Evolutionary conservation across 2,797 vertebrate genomes (phyloP), one percentile per base, ranked within the genome.

Genomic region (Tarsius wallacei): DNA sequence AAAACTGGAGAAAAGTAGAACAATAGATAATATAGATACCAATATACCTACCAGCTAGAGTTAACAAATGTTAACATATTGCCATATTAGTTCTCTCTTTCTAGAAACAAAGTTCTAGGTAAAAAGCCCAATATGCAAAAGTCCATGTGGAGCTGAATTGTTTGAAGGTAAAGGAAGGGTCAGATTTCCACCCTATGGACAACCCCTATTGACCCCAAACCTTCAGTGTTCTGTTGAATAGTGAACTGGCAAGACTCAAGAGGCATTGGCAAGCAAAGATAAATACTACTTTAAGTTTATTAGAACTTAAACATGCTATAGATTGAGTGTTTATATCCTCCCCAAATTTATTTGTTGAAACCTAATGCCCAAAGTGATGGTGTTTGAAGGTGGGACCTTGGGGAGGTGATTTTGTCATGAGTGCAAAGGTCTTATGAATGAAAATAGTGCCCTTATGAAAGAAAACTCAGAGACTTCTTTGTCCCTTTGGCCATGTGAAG

Each of bases 51-150:
- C 14, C 7, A 93, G 47, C 8, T 81, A 84, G 31, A 84, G 73
- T 88, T 59, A 92, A 83, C 2, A 78, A 47, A 84, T 77, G n/a
- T 51, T 68, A 87, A 47, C 8, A 74, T 77, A 64, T 51, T 94
- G 21, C 31, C 21, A 64, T 53, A 11, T 16, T 93, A 10, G 1
- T 36, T 90, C 36, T 94, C 16, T 82, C 77, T 93, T 88, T 93
- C 36, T 93, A 68, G 11, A 26, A 63, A 83, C 16, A 63, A 22
- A 47, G 19, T 42, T 90, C 73, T 33, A 80, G 31, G 19, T 33
- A 64, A 90, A 42, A 24, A 85, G 33, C 13, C 11, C 11, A 84
- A 47, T 59, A 70, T 28, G 7, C 9, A 63, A 73, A 42, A 71
- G 31, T 26, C 22, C n/a, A 19, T 4, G 2, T 55, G 3, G 15